Base-by-base conservation (phyloP, 2,113 vertebrate genomes). In the Ophthalmolycus amberensis region DNA sequence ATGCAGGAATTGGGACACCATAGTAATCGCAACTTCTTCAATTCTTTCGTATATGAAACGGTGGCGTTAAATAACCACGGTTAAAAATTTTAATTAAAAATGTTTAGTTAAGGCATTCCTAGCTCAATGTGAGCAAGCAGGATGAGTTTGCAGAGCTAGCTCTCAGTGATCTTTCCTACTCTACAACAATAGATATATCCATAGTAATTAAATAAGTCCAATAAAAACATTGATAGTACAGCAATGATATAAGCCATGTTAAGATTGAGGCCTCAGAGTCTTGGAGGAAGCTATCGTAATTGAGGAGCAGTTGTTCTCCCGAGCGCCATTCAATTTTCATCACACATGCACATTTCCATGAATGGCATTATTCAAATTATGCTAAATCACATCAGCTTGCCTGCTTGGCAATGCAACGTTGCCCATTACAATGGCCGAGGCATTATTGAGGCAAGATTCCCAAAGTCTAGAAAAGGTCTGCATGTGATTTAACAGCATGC, bases 291-390 rank as follows among this genome's bases (percentile, higher is more conserved):
- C 84, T 40, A 79, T 87, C 89, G 90, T 89, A 94, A 93, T 87
- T 90, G 93, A 94, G 90, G 77, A 81, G 90, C 80, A 86, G 85
- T 94, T 93, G 90, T 91, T 93, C 92, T 92, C 85, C 91, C 79
- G 86, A 84, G 85, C 82, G 87, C 88, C 88, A 94, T 95, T 94
- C 94, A 94, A 94, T 93, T 95, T 93, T 94, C 92, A 95, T 93
- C 89, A 89, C 83, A 87, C 89, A 84, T 81, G 80, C 88, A 92
- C 93, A 93, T 93, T 94, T 93, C 93, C 89, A 94, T 95, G 94
- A 95, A 95, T 95, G 91, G 89, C 91, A 95, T 96, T 95, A 96
- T 95, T 94, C 90, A 95, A 93, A 95, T 95, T 92, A 96, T 94
- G 92, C 90, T 91, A 94, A 96, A 94, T 94, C 94, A 93, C 90